Conservation (phyloP, 2,888 invertebrate species). For the Synergus japonicus region DNA sequence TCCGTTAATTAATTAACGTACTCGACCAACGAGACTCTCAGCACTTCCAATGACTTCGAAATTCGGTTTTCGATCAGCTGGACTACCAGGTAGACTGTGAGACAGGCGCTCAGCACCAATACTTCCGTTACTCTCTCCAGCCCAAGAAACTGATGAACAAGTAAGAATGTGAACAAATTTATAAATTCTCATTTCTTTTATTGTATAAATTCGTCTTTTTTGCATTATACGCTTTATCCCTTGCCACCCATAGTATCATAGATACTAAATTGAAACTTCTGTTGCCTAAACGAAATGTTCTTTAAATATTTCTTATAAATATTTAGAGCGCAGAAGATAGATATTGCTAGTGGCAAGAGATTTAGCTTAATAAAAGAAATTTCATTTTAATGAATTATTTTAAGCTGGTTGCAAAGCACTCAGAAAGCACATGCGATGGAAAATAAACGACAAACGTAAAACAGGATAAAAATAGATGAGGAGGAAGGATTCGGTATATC, state of each 20-base stretch:
- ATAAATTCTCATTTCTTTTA: not conserved
- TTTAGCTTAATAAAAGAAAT: not conserved
- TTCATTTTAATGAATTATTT: constrained; percentile 20
- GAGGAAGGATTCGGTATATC: constrained; percentile 1
- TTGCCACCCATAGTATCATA: not conserved
- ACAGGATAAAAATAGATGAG: not conserved
- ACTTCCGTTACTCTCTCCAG: constrained; percentile 81
- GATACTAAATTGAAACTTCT: not conserved
- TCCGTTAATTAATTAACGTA: constrained; percentile 76
- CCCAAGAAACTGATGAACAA: constrained; percentile 74
- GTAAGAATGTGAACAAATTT: constrained; percentile 11
- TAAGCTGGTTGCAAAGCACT: constrained; percentile 16
- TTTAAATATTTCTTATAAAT: not conserved
- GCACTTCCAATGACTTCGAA: constrained; percentile 94
- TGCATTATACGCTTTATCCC: not conserved
- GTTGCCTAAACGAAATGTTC: not conserved
- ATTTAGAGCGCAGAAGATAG: not conserved
- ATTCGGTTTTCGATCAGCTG: constrained; percentile 83
- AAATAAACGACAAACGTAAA: constrained; percentile 5
- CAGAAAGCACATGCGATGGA: constrained; percentile 31
- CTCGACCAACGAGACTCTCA: constrained; percentile 96
- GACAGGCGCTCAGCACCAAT: constrained; percentile 81
- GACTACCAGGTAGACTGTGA: constrained; percentile 85
- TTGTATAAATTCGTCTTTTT: not conserved
- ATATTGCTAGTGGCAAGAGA: constrained; percentile 1